Base-by-base conservation (phyloP, 1,140 invertebrate genomes). In the Diorhabda sublineata region DNA sequence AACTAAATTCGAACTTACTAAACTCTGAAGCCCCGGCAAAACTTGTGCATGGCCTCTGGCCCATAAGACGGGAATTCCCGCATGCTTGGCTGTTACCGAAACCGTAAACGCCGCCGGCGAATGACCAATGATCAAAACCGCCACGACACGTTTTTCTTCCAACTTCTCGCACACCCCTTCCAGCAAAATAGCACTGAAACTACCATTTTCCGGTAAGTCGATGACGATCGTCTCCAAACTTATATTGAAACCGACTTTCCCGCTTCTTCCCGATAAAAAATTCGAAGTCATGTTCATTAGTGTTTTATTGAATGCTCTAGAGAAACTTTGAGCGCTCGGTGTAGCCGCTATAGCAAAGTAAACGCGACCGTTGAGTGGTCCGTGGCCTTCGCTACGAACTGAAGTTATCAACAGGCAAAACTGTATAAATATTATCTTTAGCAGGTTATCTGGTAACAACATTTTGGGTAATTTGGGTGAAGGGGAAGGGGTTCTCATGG, bases 31-130 rank as follows among this genome's bases (percentile, higher is more conserved):
- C 66, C 75, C 80, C n/a, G 77, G 75, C 26, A 78, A 63, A 68
- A 79, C 74, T 45, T 71, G 62, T 42, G 69, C 66, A 42, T 77
- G 77, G 41, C 78, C 81, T 61, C 76, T 71, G 7, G 81, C 82
- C 82, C 82, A 83, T 1, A 83, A 64, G 5, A 83, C 81, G 3
- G 81, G 81, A 45, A 83, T 75, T 42, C 78, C 76, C 43, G 78
- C 72, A 56, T 81, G 76, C 42, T 72, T 77, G 8, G 81, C 81
- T 5, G 81, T 77, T 67, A 81, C 61, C 44, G 78, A 77, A 57
- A 82, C 78, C 4, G 80, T 81, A 68, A 80, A 79, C 2, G 80
- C 81, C 45, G 82, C 81, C 58, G 80, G 80, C 8, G 79, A 77
- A 70, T 79, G 72, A 9, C 82, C 81, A 60, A 83, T 70, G 41